These are phyloP conservation scores for Pocillopora grandis DNA, from an alignment of 92 coral and sea anemone genomes.

Conservation along the genomic window DNA sequence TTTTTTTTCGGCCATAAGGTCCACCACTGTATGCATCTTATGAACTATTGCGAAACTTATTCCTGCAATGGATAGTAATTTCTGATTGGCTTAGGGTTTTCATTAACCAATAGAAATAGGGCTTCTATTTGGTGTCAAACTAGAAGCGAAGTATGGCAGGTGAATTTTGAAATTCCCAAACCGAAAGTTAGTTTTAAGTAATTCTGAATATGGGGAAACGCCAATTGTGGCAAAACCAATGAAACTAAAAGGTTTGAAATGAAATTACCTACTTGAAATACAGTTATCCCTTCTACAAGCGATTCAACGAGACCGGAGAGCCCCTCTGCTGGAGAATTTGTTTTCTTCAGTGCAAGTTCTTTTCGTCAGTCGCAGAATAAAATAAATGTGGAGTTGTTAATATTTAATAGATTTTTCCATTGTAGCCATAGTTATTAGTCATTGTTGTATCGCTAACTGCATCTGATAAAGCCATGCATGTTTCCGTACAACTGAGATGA, in stretches of 20 bases:
- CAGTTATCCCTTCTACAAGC: too few species aligned
- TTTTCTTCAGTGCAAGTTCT: not conserved
- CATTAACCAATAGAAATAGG: conserved; percentile 48
- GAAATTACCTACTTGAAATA: too few species aligned
- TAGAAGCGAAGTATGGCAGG: not conserved
- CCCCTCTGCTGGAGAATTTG: too few species aligned
- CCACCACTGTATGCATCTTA: conserved; percentile 55
- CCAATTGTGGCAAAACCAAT: not conserved
- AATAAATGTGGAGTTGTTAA: not conserved
- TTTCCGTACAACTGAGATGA: too few species aligned
- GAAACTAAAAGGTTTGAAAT: too few species aligned
- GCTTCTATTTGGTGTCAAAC: conserved; percentile 3
- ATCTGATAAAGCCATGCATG: too few species aligned
- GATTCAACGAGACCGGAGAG: not conserved
- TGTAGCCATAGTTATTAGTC: not conserved
- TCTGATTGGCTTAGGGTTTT: conserved; percentile 32
- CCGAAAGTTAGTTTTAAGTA: too few species aligned
- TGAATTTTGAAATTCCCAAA: conserved; percentile 1
- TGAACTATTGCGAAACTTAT: not conserved
- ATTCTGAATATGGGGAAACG: not conserved
- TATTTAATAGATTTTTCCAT: conserved; percentile 11
- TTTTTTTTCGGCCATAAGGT: conserved; percentile 73
- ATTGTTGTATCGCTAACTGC: too few species aligned
- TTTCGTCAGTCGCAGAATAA: not conserved
- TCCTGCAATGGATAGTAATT: conserved; percentile 21